Base-by-base conservation (phyloP, 2,113 vertebrate species). In the Phylloscopus whistleri region DNA sequence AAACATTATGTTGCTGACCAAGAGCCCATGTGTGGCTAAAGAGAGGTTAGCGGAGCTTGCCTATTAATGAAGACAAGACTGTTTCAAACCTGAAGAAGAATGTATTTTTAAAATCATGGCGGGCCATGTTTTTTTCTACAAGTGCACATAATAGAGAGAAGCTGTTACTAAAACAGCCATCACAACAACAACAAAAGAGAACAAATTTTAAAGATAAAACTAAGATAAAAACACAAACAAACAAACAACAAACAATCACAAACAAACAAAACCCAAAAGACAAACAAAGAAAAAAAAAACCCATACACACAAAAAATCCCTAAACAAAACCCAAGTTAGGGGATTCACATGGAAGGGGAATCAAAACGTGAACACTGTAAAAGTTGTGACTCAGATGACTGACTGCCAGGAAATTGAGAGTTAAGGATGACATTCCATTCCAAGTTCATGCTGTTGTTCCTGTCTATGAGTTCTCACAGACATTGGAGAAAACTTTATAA, bases 361-460 rank as follows among this genome's bases (percentile, higher is more conserved):
- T 4, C 3, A 92, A 94, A 53, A 60, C 13, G 26, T 46, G 48
- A 86, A 18, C 31, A 22, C 13, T 70, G 7, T 67, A 70, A 33
- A 79, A 94, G 37, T 21, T 91, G n/a, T 91, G 58, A 93, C 70
- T 94, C 84, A 94, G 62, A 82, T 51, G 49, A 92, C 60, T 37
- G 58, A 53, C n/a, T 95, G 67, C 37, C 41, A 76, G 62, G 53
- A 89, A 94, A 85, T 4, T 90, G 63, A 63, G 73, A 78, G 16
- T 83, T 74, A 77, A 94, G 67, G 67, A 76, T 76, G 78, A 52
- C 21, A 31, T 84, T 94, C 55, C 39, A 44, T 66, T 85, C 70
- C 39, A 85, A 88, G 31, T 6, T 67, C 30, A 35, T 74, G 41
- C 39, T 85, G 55, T 77, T 87, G 27, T 74, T 85, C 30, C 17